phyloP scores from a whole-genome alignment of 2,888 invertebrate genomes.

The Conus canariensis region DNA sequence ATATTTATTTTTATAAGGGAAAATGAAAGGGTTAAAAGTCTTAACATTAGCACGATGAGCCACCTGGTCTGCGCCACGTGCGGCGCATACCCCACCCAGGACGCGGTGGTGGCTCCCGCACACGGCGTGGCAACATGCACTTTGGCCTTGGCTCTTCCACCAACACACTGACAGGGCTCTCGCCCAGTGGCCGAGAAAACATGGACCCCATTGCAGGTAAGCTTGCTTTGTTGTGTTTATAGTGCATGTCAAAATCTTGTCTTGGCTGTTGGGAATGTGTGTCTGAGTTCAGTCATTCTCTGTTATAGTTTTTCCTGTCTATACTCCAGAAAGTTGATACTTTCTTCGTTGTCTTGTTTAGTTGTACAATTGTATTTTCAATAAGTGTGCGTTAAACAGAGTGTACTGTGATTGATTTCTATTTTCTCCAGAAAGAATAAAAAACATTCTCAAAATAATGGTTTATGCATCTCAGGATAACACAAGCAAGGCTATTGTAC shows the following conservation, averaged over 20 bases:
- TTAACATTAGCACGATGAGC: slow-evolving; percentile 86
- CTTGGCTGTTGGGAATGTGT: not conserved
- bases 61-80: slow-evolving; percentile 84
- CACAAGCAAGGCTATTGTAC: too few relatives aligned
- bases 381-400: too few relatives aligned
- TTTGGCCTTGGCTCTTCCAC: slow-evolving; percentile 88
- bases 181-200: slow-evolving; percentile 93
- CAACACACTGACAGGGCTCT: slow-evolving; percentile 86
- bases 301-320: not conserved
- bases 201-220: slow-evolving; percentile 94
- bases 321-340: too few relatives aligned
- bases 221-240: not conserved
- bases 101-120: slow-evolving; percentile 86
- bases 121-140: slow-evolving; percentile 95
- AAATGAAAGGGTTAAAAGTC: not conserved
- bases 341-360: too few relatives aligned
- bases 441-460: too few relatives aligned
- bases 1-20: too few relatives aligned
- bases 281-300: not conserved
- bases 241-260: not conserved
- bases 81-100: slow-evolving; percentile 90
- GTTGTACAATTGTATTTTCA: too few relatives aligned
- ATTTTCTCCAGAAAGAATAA: too few relatives aligned
- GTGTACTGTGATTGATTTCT: too few relatives aligned
- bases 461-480: too few relatives aligned